These are phyloP conservation scores for Acropora tenuis DNA, from an alignment of 64 coral and sea anemone species.

Conservation along the genomic window DNA sequence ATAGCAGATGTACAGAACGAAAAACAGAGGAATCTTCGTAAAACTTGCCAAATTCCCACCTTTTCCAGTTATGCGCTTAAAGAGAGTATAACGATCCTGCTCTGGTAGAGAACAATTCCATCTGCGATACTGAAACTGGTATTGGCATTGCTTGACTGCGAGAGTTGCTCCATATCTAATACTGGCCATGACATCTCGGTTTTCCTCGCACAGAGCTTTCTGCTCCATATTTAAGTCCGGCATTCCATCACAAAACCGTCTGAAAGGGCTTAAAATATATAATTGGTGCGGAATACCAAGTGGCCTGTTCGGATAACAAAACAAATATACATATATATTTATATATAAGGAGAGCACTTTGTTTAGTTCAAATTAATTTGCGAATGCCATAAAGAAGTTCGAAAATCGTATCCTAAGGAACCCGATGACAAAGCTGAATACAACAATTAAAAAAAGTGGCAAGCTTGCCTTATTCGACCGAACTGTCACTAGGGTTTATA, in stretches of 20 bases:
- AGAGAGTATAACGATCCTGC: not conserved
- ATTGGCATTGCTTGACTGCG: slow-evolving; percentile 45
- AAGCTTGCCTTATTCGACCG: slow-evolving; percentile 1
- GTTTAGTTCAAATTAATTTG: slow-evolving; percentile 54
- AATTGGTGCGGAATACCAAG: slow-evolving; percentile 47
- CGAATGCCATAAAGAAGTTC: slow-evolving; percentile 44
- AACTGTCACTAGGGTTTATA: not conserved
- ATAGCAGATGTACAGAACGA: not conserved
- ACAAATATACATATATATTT: not conserved
- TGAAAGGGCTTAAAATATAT: slow-evolving; percentile 6
- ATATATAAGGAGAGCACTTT: not conserved
- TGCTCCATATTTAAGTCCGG: slow-evolving; percentile 21
- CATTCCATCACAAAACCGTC: not conserved
- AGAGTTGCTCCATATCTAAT: slow-evolving; percentile 41
- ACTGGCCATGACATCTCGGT: slow-evolving; percentile 18
- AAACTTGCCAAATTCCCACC: not conserved
- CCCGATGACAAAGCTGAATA: not conserved
- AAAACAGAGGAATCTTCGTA: not conserved
- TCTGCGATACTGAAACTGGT: slow-evolving; percentile 61
- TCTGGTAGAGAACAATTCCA: slow-evolving; percentile 75
- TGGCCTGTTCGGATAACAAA: slow-evolving; percentile 58
- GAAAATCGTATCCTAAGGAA: slow-evolving; percentile 48
- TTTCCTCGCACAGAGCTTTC: not conserved
- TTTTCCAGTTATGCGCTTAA: slow-evolving; percentile 40
- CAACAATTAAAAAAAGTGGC: not conserved